Percentiles rank a stretch among this genome's conserved stretches.
Evolutionary conservation across 1,140 invertebrate genomes (phyloP).

Genomic region (Drosophila melanica): DNA sequence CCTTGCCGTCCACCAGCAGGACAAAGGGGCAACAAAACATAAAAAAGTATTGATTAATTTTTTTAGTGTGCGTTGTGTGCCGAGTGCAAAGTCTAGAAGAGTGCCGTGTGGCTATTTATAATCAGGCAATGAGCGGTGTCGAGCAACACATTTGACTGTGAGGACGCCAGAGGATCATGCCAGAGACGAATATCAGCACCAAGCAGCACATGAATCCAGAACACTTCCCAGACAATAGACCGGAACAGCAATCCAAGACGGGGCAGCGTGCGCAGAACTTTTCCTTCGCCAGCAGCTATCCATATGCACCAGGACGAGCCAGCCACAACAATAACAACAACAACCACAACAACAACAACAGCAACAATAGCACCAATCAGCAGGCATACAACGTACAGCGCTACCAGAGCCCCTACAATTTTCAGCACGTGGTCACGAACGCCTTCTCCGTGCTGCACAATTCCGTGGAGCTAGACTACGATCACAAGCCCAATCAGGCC

Average conservation of each 20-base stretch:
- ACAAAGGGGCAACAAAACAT: conserved; percentile 34
- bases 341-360: conserved; percentile 8
- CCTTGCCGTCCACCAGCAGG: conserved; percentile 40
- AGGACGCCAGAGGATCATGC: conserved; percentile 50
- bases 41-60: conserved; percentile 74
- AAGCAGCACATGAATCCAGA: conserved; percentile 73
- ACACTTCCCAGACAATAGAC: conserved; percentile 70
- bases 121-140: conserved; percentile 7
- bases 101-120: conserved; percentile 51
- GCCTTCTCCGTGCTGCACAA: conserved; percentile 74
- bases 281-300: conserved; percentile 76
- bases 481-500: conserved; percentile 84
- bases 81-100: conserved; percentile 7
- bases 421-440: conserved; percentile 71
- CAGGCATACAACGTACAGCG: conserved; percentile 56
- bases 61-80: conserved; percentile 26
- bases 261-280: conserved; percentile 69
- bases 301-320: conserved; percentile 64
- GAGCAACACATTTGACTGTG: conserved; percentile 19
- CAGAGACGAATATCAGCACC: conserved; percentile 59
- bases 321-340: conserved; percentile 24
- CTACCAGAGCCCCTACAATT: conserved; percentile 62
- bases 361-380: conserved; percentile 13
- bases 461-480: conserved; percentile 50
- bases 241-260: conserved; percentile 22